phyloP scores from a whole-genome alignment of 2,797 vertebrate species.

The Basileuterus tristriatus region DNA sequence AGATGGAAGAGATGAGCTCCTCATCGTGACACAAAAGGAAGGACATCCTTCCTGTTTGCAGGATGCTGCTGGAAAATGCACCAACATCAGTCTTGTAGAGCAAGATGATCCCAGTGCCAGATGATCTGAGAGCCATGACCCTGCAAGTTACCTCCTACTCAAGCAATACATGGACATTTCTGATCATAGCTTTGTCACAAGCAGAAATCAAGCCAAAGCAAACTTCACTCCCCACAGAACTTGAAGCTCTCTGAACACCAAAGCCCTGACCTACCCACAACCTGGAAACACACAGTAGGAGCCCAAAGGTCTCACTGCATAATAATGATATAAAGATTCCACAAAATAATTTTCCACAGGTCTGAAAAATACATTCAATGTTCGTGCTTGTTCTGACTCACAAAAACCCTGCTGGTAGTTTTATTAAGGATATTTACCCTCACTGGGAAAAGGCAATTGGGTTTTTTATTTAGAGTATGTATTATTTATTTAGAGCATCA shows the following conservation, averaged over 20 bases:
- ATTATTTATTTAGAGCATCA: background rate
- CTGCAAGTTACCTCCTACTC: background rate
- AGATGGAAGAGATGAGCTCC: background rate
- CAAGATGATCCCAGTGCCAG: background rate
- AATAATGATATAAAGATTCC: background rate
- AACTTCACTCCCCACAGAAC: background rate
- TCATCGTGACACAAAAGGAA: fast-evolving
- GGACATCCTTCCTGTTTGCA: background rate
- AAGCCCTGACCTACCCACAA: background rate
- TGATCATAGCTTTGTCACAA: background rate
- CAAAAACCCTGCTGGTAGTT: background rate
- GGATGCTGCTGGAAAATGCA: background rate
- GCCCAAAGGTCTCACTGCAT: background rate
- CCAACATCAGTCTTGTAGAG: fast-evolving
- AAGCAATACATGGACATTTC: fast-evolving
- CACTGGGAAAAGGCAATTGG: background rate
- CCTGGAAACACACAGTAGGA: background rate
- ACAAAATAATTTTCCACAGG: background rate
- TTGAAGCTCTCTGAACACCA: background rate
- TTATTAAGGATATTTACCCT: background rate
- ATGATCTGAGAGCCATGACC: fast-evolving
- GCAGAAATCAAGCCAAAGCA: background rate
- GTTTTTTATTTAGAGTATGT: background rate
- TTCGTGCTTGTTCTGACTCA: background rate
- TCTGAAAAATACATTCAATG: background rate